Conservation (phyloP, 2,113 vertebrate species). For the Pampusana beccarii region DNA sequence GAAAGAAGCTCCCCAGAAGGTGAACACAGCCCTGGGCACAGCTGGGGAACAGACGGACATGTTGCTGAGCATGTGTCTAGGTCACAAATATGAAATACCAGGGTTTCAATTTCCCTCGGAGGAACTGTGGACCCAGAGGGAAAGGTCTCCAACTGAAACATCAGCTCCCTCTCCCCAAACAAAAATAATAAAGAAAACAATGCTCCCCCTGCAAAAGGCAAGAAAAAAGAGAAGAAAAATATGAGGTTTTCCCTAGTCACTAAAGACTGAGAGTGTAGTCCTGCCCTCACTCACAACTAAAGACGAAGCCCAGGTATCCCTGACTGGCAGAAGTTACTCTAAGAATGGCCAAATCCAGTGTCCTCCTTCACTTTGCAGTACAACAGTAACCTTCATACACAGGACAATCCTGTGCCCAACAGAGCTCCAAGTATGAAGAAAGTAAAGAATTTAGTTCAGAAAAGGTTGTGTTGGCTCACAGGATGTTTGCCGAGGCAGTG, state of each 20-base stretch:
- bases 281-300: background rate
- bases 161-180: background rate
- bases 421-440: background rate
- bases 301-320: background rate
- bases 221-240: background rate
- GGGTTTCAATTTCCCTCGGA: background rate
- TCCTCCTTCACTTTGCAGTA: background rate
- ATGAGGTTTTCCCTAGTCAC: background rate
- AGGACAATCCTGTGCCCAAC: background rate
- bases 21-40: background rate
- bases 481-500: background rate
- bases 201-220: background rate
- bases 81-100: background rate
- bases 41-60: background rate
- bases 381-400: background rate
- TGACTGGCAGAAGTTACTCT: background rate
- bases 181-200: background rate
- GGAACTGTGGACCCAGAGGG: background rate
- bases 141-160: background rate
- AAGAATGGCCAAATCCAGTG: background rate
- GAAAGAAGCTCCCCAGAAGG: conserved; percentile 6
- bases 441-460: background rate
- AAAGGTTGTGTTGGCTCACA: conserved; percentile 33
- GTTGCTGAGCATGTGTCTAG: background rate
- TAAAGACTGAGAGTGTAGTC: background rate